phyloP scores from a whole-genome alignment of 2,888 invertebrate species.

The Calliphora vomitoria region DNA sequence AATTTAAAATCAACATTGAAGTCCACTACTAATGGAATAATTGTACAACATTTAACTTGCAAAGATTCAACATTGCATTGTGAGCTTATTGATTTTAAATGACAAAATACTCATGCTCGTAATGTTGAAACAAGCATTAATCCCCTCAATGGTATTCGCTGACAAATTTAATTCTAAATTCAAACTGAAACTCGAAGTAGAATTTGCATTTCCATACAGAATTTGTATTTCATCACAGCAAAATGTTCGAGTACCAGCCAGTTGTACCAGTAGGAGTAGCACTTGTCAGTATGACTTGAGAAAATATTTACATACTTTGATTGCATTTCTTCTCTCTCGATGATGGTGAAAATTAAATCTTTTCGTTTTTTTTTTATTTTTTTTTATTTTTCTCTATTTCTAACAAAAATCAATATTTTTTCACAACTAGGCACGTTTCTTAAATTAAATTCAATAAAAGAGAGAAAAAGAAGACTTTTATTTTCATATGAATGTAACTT shows the following conservation, averaged over 20 bases:
- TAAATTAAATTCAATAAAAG: slow-evolving; percentile 2
- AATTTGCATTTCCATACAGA: background rate
- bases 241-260: background rate
- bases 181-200: background rate
- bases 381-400: slow-evolving; percentile 10
- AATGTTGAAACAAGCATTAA: background rate
- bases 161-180: slow-evolving; percentile 11
- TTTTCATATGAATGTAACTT: slow-evolving; percentile 3
- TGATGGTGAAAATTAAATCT: slow-evolving; percentile 13
- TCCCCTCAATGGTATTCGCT: background rate
- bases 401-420: slow-evolving; percentile 36
- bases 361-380: background rate
- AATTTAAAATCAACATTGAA: slow-evolving; percentile 3
- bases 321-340: slow-evolving; percentile 35
- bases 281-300: slow-evolving; percentile 31
- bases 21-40: background rate
- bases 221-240: background rate
- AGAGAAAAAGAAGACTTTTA: background rate
- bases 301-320: slow-evolving; percentile 47
- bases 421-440: slow-evolving; percentile 15
- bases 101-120: slow-evolving; percentile 3
- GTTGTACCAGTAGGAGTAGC: slow-evolving; percentile 7
- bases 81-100: background rate
- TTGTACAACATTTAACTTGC: background rate
- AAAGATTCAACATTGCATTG: background rate